phyloP scores from a whole-genome alignment of 2,888 invertebrate species.

The Metalampra italica region DNA sequence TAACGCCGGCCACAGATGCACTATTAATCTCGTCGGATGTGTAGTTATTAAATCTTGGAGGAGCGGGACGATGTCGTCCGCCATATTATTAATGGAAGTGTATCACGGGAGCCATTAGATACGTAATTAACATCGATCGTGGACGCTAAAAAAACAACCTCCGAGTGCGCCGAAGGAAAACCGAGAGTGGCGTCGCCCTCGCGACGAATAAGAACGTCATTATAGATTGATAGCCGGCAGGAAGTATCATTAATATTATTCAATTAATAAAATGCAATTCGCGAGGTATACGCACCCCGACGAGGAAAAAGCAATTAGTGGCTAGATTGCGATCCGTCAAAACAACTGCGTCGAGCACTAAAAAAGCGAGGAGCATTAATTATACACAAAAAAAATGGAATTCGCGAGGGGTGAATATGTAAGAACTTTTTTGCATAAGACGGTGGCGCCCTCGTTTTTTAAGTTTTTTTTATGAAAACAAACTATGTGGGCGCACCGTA shows the following conservation, averaged over 20 bases:
- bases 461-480: constrained; percentile 63
- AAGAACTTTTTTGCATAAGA: constrained; percentile 78
- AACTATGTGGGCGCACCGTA: constrained; percentile 74
- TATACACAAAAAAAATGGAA: constrained; percentile 45
- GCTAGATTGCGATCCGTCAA: constrained; percentile 78
- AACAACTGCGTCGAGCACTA: constrained; percentile 72
- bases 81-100: constrained; percentile 75
- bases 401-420: constrained; percentile 77
- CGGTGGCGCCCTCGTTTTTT: constrained; percentile 68
- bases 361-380: constrained; percentile 72
- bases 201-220: constrained; percentile 74
- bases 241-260: constrained; percentile 78
- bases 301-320: constrained; percentile 78
- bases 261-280: constrained; percentile 78
- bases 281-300: constrained; percentile 69
- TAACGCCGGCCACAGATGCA: constrained; percentile 61
- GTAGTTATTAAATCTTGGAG: constrained; percentile 71
- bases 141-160: constrained; percentile 52
- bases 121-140: constrained; percentile 73
- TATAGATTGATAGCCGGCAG: constrained; percentile 73
- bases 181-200: constrained; percentile 58
- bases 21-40: constrained; percentile 66
- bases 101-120: constrained; percentile 78
- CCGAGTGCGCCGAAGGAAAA: constrained; percentile 44
- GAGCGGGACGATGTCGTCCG: constrained; percentile 64